Evolutionary conservation across 2,888 invertebrate genomes (phyloP), one percentile per base, ranked within the genome.

Genomic region (Folsomia candida): DNA sequence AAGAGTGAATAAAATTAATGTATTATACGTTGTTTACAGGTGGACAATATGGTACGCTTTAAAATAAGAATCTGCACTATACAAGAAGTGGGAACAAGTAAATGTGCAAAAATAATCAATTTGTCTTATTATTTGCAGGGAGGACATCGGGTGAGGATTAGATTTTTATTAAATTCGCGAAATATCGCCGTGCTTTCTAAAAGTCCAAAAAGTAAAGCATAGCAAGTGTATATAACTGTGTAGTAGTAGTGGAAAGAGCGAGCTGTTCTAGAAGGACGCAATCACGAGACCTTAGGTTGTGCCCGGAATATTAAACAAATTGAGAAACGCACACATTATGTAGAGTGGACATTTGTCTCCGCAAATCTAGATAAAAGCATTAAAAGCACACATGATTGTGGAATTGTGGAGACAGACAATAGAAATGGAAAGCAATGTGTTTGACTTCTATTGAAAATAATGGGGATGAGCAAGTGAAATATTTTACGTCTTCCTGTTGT

Each of bases 11-110:
- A 20, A 2, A 61, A 51, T 47, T 65, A 22, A 47, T 61, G 28
- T 67, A 47, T 29, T 62, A 37, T 4, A 4, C 37, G n/a, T n/a
- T 37, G 14, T 37, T 37, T 37, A 37, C 59, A 76, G 76, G 76
- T 80, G 22, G 78, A 78, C 51, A 76, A 80, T 72, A 71, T 80
- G n/a, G n/a, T n/a, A n/a, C n/a, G n/a, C n/a, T n/a, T n/a, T n/a
- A n/a, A n/a, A n/a, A n/a, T n/a, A n/a, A n/a, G n/a, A n/a, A n/a
- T n/a, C n/a, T n/a, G n/a, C n/a, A n/a, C n/a, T n/a, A n/a, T n/a
- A n/a, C n/a, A n/a, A n/a, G n/a, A n/a, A n/a, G n/a, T n/a, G n/a
- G n/a, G n/a, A n/a, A n/a, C n/a, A n/a, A n/a, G n/a, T n/a, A n/a
- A n/a, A n/a, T n/a, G n/a, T n/a, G n/a, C n/a, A n/a, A n/a, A n/a